Evolutionary conservation across 2,113 vertebrate genomes (phyloP).

Genomic region (Proteles cristata): DNA sequence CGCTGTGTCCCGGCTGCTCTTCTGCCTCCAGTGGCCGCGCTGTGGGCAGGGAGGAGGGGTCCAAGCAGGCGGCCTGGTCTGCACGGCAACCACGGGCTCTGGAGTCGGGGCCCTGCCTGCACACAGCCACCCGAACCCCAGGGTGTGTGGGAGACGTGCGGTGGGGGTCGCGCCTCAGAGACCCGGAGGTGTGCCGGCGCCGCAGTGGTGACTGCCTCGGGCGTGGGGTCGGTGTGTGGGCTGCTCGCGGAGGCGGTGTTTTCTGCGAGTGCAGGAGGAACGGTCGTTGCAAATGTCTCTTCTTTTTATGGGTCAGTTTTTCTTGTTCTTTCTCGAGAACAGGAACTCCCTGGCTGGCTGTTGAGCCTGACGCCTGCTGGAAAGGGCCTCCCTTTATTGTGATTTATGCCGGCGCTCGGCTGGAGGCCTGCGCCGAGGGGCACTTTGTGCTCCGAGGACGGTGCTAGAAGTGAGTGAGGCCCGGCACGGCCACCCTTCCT

Average conservation of each 20-base stretch:
- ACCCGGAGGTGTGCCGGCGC: neutral
- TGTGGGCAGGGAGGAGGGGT: neutral
- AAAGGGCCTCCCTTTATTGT: neutral
- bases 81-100: neutral
- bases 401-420: neutral
- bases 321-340: neutral
- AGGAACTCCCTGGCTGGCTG: neutral
- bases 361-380: neutral
- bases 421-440: neutral
- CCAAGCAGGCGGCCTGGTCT: fast-evolving
- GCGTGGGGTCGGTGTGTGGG: neutral
- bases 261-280: neutral
- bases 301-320: neutral
- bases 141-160: too few relatives aligned
- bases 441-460: neutral
- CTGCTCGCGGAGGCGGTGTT: fast-evolving
- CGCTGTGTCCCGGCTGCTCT: too few relatives aligned
- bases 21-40: too few relatives aligned
- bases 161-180: neutral
- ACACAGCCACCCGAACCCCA: neutral
- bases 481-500: too few relatives aligned
- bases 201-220: neutral
- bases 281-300: neutral
- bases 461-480: neutral
- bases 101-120: neutral